Evolutionary conservation across 2,797 vertebrate species (phyloP), one percentile per base, ranked within the genome.

Genomic region (Urosaurus nigricauda): DNA sequence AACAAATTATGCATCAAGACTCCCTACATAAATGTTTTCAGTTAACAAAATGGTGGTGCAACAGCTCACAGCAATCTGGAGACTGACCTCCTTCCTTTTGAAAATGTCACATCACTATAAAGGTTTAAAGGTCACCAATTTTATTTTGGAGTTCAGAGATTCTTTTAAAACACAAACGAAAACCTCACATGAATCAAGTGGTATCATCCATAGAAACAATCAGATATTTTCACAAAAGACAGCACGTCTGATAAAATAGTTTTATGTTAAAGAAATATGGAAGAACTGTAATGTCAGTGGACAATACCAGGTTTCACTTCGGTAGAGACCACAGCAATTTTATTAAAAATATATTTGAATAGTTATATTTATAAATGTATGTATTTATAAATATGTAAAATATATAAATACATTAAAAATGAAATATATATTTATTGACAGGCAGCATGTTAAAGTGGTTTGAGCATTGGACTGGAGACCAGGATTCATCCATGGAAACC

Each of bases 1-100:
- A 74, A 75, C 51, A 87, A 74, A 75, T 75, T 51, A n/a, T 5
- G 21, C 43, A 88, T 63, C 13, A 2, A 75, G 32, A 63, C 40
- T 75, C 19, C 24, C 40, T 37, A 29, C 29, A 26, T 19, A 82
- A 56, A 71, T 73, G 35, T 56, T 83, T 83, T 77, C 47, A 75
- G 58, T 65, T 83, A 73, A 75, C 19, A 35, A 83, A 88, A 32
- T 47, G 32, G 53, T 74, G 32, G 58, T 87, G 70, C 43, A 35
- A 60, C 53, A n/a, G 17, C 40, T 75, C 71, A 75, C 40, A 75
- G 29, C 70, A 77, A 32, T 75, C 53, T 9, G 32, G 17, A n/a
- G 29, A 82, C 74, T 82, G 81, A 4, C 14, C 32, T 86, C 82
- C 26, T 63, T n/a, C 3, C 51, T 87, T 35, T 75, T 63, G 21